Evolutionary conservation across 2,888 invertebrate genomes (phyloP), one percentile per base, ranked within the genome.

Genomic region (Lepidonotus clava): DNA sequence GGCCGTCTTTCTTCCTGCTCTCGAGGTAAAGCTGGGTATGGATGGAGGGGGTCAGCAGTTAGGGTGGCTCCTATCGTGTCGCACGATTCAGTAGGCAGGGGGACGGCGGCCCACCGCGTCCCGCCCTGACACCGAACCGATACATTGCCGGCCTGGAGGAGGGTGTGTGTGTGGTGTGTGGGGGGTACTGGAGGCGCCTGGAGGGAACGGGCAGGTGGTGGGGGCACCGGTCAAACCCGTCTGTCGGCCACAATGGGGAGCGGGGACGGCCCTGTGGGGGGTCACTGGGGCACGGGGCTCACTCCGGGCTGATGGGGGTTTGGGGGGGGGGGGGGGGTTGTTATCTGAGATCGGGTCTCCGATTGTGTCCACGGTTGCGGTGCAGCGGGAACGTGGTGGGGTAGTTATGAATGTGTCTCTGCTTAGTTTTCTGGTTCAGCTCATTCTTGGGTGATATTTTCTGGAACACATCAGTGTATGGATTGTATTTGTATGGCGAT

Each of bases 1-100:
- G n/a, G 56, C 14, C 56, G 5, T 46, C 18, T 18, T 56, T 56
- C 56, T 56, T 56, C n/a, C 8, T 56, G 56, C n/a, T n/a, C n/a
- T n/a, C n/a, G n/a, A n/a, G 56, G 21, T n/a, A n/a, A 18, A n/a
- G 56, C 18, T n/a, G 11, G 56, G n/a, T 56, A n/a, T 8, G n/a
- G 24, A 56, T 5, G 11, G 21, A 11, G 11, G 56, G 24, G 56
- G 56, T 56, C 56, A n/a, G 56, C 56, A 5, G 14, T 56, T 56
- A 56, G 56, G 24, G 21, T 8, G 5, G 5, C 14, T n/a, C n/a
- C 56, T n/a, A 56, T 56, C 56, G 56, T 56, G 56, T 56, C 14
- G 56, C 56, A 56, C 56, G 56, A 66, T 34, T 67, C 67, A 1
- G 71, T 71, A 36, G 71, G 34, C 71, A 71, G 71, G 36, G 36